Conservation (phyloP, 2,888 invertebrate genomes). For the Xanthia icteritia region DNA sequence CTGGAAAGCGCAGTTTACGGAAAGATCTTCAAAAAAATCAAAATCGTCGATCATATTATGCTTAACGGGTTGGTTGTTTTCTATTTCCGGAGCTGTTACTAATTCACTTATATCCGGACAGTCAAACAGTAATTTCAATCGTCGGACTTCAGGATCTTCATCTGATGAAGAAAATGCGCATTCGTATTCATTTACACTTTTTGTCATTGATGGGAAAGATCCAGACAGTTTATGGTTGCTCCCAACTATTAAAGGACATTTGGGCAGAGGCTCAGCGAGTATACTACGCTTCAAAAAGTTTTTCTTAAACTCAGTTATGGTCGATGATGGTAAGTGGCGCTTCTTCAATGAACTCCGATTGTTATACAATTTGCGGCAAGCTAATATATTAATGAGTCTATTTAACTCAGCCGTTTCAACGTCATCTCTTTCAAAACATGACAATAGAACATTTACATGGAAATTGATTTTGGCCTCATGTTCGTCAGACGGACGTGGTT, state of each 20-base stretch:
- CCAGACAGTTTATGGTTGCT: slow-evolving; percentile 67
- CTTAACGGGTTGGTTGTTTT: slow-evolving; percentile 74
- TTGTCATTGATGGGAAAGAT: slow-evolving; percentile 77
- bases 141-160: slow-evolving; percentile 69
- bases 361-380: slow-evolving; percentile 84
- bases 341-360: slow-evolving; percentile 85
- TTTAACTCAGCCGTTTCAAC: slow-evolving; percentile 82
- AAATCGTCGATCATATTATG: slow-evolving; percentile 84
- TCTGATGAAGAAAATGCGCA: slow-evolving; percentile 42
- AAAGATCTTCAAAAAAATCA: slow-evolving; percentile 85
- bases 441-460: slow-evolving; percentile 82
- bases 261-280: slow-evolving; percentile 81
- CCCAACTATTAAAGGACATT: slow-evolving; percentile 67
- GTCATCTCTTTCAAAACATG: slow-evolving; percentile 84
- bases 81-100: slow-evolving; percentile 84
- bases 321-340: slow-evolving; percentile 71
- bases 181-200: slow-evolving; percentile 72
- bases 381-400: slow-evolving; percentile 82
- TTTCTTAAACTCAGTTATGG: slow-evolving; percentile 83
- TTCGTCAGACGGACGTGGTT: slow-evolving; percentile 72
- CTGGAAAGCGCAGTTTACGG: slow-evolving; percentile 79
- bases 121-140: slow-evolving; percentile 81
- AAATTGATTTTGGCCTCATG: slow-evolving; percentile 83
- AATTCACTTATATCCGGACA: slow-evolving; percentile 86
- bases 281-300: slow-evolving; percentile 83